Evolutionary conservation across 2,797 vertebrate species (phyloP).

Genomic region (Neosilurus hyrtlii): DNA sequence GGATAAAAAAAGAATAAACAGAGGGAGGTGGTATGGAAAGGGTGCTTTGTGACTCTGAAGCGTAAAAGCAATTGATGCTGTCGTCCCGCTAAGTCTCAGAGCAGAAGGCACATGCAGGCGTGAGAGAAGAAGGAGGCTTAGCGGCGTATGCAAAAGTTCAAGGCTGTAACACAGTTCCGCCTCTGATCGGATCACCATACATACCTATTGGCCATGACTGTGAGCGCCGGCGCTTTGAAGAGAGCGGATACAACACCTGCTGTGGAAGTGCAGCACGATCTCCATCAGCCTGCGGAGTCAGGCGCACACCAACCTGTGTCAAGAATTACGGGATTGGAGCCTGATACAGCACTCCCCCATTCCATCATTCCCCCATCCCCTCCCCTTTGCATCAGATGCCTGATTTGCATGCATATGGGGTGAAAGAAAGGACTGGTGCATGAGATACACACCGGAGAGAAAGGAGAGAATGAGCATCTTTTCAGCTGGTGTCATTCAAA

Average conservation of each 20-base stretch:
- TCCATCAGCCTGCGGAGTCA: slow-evolving; percentile 43
- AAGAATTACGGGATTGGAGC: slow-evolving; percentile 57
- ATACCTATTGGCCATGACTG: slow-evolving; percentile 19
- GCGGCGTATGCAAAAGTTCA: slow-evolving; percentile 37
- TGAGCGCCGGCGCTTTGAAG: slow-evolving; percentile 19
- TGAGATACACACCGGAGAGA: slow-evolving; percentile 49
- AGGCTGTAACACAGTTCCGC: slow-evolving; percentile 12
- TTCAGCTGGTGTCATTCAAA: slow-evolving; percentile 59
- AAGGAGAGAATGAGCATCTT: slow-evolving; percentile 50
- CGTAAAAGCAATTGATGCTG: slow-evolving; percentile 65
- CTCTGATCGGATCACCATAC: slow-evolving; percentile 30
- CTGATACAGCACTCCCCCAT: slow-evolving; percentile 40
- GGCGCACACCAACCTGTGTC: slow-evolving; percentile 34
- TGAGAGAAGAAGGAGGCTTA: slow-evolving; percentile 46
- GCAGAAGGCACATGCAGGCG: slow-evolving; percentile 67
- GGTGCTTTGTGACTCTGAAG: slow-evolving; percentile 61
- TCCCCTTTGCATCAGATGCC: slow-evolving; percentile 73
- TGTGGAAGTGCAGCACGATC: slow-evolving; percentile 41
- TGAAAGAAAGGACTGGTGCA: slow-evolving; percentile 68
- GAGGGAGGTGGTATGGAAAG: slow-evolving; percentile 19
- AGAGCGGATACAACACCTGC: slow-evolving; percentile 28
- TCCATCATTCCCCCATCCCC: not conserved
- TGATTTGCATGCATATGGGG: slow-evolving; percentile 81
- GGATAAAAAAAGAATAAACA: slow-evolving; percentile 46
- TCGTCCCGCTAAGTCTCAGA: slow-evolving; percentile 63